Evolutionary conservation across 2,888 invertebrate species (phyloP).

Genomic region (Pteria penguin): DNA sequence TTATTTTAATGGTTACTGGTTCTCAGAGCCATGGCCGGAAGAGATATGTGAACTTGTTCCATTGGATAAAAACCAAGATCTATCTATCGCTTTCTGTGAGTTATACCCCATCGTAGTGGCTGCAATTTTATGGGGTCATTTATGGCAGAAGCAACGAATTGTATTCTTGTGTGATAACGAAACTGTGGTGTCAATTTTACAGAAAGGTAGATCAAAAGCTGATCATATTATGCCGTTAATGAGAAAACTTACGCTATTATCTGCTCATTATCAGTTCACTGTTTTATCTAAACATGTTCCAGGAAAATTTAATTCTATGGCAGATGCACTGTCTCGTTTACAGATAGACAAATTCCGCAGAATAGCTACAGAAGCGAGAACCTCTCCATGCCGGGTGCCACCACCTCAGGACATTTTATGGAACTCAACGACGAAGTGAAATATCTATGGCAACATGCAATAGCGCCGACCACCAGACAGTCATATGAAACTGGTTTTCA

Average conservation of each 20-base stretch:
- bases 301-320: not conserved
- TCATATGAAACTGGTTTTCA: constrained; percentile 8
- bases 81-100: constrained; percentile 30
- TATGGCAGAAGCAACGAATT: constrained; percentile 27
- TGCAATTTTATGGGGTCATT: constrained; percentile 29
- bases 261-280: not conserved
- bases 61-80: no score
- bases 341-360: not conserved
- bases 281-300: not conserved
- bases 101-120: constrained; percentile 35
- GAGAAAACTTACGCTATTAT: not conserved
- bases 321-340: not conserved
- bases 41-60: not conserved
- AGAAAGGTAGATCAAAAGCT: constrained; percentile 30
- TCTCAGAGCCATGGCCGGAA: constrained; percentile 24
- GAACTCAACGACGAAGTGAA: not conserved
- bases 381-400: not conserved
- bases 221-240: constrained; percentile 14
- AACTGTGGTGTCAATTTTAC: constrained; percentile 30
- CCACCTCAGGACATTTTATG: not conserved
- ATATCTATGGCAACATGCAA: not conserved
- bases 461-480: not conserved
- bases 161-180: constrained; percentile 37
- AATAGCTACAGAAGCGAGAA: not conserved
- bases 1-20: constrained; percentile 24